These are phyloP conservation scores for Mechanitis messenoides DNA, from an alignment of 2,888 invertebrate species.

Conservation along the genomic window DNA sequence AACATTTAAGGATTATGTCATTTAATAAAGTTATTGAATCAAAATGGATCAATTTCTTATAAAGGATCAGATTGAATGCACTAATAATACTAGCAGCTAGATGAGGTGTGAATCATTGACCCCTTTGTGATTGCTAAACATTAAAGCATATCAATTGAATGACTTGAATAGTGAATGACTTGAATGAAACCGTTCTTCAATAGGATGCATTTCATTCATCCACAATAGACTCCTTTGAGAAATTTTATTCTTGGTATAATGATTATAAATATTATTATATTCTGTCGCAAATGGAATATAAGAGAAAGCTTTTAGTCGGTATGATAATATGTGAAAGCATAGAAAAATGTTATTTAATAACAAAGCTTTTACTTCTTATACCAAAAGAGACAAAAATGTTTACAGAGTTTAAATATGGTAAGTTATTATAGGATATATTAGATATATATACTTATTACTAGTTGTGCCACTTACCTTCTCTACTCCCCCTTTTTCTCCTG, in stretches of 20 bases:
- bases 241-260: neutral
- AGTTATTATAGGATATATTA: too few species aligned
- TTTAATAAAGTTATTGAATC: too few species aligned
- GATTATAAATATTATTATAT: neutral
- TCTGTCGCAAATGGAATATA: neutral
- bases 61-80: neutral
- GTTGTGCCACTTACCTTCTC: too few species aligned
- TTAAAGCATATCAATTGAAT: constrained; percentile 3
- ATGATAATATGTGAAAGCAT: neutral
- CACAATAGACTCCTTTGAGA: neutral
- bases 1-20: too few species aligned
- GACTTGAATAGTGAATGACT: neutral
- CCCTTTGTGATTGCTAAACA: neutral
- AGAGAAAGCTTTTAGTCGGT: neutral
- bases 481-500: too few species aligned
- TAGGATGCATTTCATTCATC: constrained; percentile 2
- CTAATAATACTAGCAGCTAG: neutral
- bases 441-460: too few species aligned
- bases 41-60: neutral
- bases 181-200: neutral
- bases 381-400: too few species aligned
- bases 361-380: too few species aligned
- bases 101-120: neutral
- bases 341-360: too few species aligned
- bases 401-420: too few species aligned